Conservation (phyloP, 2,888 invertebrate species). For the Agrilus biguttatus region DNA sequence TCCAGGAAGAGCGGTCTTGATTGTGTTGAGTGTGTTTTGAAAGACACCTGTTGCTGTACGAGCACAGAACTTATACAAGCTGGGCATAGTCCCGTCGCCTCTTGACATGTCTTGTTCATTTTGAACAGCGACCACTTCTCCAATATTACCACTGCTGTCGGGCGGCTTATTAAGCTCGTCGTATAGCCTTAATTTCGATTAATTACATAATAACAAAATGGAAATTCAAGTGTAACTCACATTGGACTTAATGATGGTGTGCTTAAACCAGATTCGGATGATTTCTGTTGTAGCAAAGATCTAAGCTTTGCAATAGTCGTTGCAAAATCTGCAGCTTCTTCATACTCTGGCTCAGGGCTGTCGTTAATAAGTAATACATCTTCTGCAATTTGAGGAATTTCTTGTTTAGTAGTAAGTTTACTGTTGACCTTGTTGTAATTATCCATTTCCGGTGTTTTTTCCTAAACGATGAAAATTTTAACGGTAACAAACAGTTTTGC, state of each 20-base stretch:
- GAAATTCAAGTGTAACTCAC: conserved; percentile 14
- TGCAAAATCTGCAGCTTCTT: conserved; percentile 57
- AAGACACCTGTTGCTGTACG: conserved; percentile 68
- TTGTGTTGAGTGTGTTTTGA: conserved; percentile 50
- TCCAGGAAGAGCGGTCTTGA: conserved; percentile 53
- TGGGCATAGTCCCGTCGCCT: conserved; percentile 28
- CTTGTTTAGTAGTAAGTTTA: background rate
- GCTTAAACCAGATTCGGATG: conserved; percentile 25
- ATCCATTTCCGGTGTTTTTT: conserved; percentile 1
- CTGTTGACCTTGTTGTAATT: background rate
- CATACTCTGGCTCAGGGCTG: conserved; percentile 48
- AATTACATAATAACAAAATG: background rate
- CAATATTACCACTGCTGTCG: background rate
- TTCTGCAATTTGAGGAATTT: conserved; percentile 12
- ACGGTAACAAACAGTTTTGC: background rate
- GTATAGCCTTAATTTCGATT: conserved; percentile 8
- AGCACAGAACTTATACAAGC: conserved; percentile 48
- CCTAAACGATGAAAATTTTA: background rate
- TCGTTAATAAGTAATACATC: conserved; percentile 11
- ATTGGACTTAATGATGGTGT: conserved; percentile 31
- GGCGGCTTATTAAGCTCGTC: conserved; percentile 13
- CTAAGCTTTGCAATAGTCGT: conserved; percentile 56
- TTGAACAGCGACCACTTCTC: conserved; percentile 9
- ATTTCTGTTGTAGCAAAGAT: conserved; percentile 46
- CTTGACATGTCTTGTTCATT: conserved; percentile 17